A percentile compares a stretch with the other conserved stretches of the same genome.
These are phyloP conservation scores for Lophochroa leadbeateri DNA, from an alignment of 2,113 vertebrate species.

Conservation along the genomic window DNA sequence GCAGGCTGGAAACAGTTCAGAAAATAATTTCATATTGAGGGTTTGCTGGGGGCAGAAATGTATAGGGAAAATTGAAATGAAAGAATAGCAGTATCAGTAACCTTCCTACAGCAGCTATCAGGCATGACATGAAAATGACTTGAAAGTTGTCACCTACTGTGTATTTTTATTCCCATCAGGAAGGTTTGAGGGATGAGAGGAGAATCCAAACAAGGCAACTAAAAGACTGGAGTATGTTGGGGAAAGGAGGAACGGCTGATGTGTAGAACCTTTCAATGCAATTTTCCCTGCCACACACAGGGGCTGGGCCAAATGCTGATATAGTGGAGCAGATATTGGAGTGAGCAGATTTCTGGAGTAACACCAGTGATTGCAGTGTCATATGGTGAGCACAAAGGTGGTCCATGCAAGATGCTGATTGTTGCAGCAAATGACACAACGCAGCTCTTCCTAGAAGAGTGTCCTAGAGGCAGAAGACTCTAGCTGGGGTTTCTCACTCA, in stretches of 20 bases:
- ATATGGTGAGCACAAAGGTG: background rate
- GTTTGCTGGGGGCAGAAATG: constrained; percentile 49
- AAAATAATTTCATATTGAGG: constrained; percentile 15
- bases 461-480: background rate
- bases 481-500: background rate
- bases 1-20: constrained; percentile 30
- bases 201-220: constrained; percentile 52
- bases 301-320: background rate
- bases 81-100: constrained; percentile 58
- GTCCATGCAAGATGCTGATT: background rate
- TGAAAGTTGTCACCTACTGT: constrained; percentile 26
- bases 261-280: background rate
- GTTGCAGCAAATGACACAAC: background rate
- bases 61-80: constrained; percentile 31
- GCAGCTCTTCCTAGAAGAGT: background rate
- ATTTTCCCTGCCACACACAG: background rate
- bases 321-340: background rate
- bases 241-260: background rate
- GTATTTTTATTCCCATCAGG: constrained; percentile 37
- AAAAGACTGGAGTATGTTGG: background rate
- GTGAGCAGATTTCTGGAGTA: background rate
- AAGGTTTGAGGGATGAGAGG: constrained; percentile 11
- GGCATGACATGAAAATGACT: constrained; percentile 4
- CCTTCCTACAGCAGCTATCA: background rate
- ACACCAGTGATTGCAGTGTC: background rate